phyloP scores from a whole-genome alignment of 2,113 vertebrate genomes.

The Acanthochromis polyacanthus region DNA sequence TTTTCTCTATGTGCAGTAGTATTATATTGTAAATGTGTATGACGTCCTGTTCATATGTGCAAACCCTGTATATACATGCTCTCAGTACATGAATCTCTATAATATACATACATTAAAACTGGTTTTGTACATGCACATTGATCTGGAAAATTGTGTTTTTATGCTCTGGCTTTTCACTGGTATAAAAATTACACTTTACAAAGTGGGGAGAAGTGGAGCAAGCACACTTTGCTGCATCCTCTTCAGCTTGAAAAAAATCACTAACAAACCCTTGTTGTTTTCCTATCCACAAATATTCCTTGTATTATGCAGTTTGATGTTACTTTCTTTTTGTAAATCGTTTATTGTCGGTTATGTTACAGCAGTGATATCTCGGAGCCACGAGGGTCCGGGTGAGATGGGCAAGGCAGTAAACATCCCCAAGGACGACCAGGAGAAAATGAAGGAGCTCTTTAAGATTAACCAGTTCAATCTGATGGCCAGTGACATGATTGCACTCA shows the following conservation, averaged over 20 bases:
- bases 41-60: not conserved
- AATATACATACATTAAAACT: not conserved
- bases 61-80: not conserved
- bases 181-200: conserved; percentile 5
- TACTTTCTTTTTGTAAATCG: conserved; percentile 16
- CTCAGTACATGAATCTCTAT: not conserved
- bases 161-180: not conserved
- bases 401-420: conserved; percentile 95
- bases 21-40: conserved; percentile 5
- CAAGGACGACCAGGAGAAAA: conserved; percentile 96
- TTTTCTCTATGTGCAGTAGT: not conserved
- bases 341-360: conserved; percentile 12
- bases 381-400: conserved; percentile 97
- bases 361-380: conserved; percentile 96
- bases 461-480: conserved; percentile 99
- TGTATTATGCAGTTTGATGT: conserved; percentile 7
- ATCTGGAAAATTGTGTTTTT: conserved; percentile 21
- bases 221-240: not conserved
- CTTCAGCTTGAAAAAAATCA: no score
- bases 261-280: not conserved
- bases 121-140: conserved; percentile 13
- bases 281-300: not conserved
- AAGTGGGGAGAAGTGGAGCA: not conserved
- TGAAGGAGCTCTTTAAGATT: conserved; percentile 99
- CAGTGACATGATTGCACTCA: conserved; percentile 96